Conservation (phyloP, 2,113 vertebrate genomes). For the Drymodes brunneopygia region DNA sequence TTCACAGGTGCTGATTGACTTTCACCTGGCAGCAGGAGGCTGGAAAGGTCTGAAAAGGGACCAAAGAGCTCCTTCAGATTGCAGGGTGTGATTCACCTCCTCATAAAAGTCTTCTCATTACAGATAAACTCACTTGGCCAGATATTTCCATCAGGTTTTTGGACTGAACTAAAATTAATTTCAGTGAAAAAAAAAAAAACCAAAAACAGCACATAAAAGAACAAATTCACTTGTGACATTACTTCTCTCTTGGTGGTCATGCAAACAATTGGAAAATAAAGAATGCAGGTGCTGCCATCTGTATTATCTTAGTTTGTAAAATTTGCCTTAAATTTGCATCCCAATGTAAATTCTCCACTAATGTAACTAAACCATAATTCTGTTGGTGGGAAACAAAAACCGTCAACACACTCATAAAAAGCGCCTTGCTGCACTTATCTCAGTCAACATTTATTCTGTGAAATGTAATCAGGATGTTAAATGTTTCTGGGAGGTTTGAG, state of each 20-base stretch:
- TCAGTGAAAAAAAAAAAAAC: neutral
- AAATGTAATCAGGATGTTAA: conserved; percentile 19
- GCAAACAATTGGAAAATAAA: neutral
- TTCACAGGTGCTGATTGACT: neutral
- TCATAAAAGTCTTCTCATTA: neutral
- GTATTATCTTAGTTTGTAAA: neutral
- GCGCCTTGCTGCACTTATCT: neutral
- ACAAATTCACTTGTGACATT: neutral
- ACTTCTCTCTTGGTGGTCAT: neutral
- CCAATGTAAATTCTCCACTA: neutral
- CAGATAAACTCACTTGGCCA: neutral
- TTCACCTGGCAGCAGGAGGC: neutral
- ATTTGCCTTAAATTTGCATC: neutral
- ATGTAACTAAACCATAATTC: neutral
- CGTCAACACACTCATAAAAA: neutral
- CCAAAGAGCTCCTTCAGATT: neutral
- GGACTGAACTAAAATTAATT: neutral
- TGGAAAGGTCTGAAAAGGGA: neutral
- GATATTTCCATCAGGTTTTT: neutral
- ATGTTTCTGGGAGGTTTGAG: conserved; percentile 20
- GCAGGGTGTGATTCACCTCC: neutral
- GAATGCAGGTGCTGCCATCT: neutral
- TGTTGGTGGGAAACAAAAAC: neutral
- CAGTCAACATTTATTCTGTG: neutral
- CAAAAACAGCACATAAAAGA: neutral